Percentiles rank a stretch among this genome's conserved stretches.
These are phyloP conservation scores for Thripadectes ignobilis DNA, from an alignment of 2,797 vertebrate species.

Conservation along the genomic window DNA sequence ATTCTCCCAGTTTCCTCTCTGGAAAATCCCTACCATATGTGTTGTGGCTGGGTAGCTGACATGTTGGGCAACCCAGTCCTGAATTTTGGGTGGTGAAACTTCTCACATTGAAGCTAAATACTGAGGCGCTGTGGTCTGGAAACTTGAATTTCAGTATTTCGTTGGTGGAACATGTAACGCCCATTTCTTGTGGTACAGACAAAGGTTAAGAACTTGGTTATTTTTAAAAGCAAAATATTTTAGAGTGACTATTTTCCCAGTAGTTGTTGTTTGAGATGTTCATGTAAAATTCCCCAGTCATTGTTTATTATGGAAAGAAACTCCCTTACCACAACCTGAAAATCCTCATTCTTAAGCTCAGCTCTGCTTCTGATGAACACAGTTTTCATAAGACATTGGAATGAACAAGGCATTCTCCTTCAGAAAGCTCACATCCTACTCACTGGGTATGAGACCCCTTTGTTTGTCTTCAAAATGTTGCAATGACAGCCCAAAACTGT, in stretches of 20 bases:
- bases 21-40: slow-evolving; percentile 28
- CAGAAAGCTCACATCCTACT: background rate
- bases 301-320: background rate
- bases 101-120: slow-evolving; percentile 21
- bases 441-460: background rate
- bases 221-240: background rate
- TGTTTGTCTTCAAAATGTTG: background rate
- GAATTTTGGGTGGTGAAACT: slow-evolving; percentile 5
- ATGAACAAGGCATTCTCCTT: background rate
- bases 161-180: background rate
- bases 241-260: background rate
- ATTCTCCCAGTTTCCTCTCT: slow-evolving; percentile 11
- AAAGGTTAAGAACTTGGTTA: background rate
- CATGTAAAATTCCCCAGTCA: background rate
- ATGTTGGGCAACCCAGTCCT: slow-evolving; percentile 21
- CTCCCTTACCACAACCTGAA: background rate
- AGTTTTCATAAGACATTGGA: background rate
- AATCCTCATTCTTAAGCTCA: background rate
- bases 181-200: background rate
- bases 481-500: background rate
- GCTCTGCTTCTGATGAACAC: background rate
- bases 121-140: background rate
- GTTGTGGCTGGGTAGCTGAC: slow-evolving; percentile 1
- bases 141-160: background rate
- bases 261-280: background rate